Conservation (phyloP, 2,113 vertebrate genomes). For the Antennarius striatus region DNA sequence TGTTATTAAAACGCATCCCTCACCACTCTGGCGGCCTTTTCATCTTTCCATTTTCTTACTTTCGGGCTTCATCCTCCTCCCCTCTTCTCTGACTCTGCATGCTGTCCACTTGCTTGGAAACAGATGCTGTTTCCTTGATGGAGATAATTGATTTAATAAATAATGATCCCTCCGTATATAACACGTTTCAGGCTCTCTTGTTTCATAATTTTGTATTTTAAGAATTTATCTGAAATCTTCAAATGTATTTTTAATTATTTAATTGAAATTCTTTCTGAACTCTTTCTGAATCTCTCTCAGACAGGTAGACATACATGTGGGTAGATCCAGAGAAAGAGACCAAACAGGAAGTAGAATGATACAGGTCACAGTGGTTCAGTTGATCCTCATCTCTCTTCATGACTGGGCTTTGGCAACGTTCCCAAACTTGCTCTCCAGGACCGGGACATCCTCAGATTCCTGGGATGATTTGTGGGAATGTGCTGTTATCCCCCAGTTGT, state of each 20-base stretch:
- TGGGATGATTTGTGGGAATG: slow-evolving; percentile 66
- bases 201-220: slow-evolving; percentile 2
- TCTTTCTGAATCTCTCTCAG: too few species aligned
- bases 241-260: background rate
- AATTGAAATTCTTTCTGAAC: too few species aligned
- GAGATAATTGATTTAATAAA: slow-evolving; percentile 56
- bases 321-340: background rate
- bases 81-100: slow-evolving; percentile 23
- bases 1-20: slow-evolving; percentile 71
- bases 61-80: slow-evolving; percentile 24
- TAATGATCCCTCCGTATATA: slow-evolving; percentile 7
- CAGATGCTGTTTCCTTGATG: slow-evolving; percentile 30
- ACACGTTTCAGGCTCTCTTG: background rate
- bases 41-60: slow-evolving; percentile 65
- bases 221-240: background rate
- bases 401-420: slow-evolving; percentile 52
- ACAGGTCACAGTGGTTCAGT: slow-evolving; percentile 6
- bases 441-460: slow-evolving; percentile 59
- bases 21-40: slow-evolving; percentile 63
- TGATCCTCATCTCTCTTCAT: slow-evolving; percentile 23
- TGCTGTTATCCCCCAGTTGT: slow-evolving; percentile 54
- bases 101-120: slow-evolving; percentile 46
- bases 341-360: slow-evolving; percentile 8
- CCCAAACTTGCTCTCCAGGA: slow-evolving; percentile 63
- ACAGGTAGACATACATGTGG: too few species aligned